phyloP scores from a whole-genome alignment of 1,140 invertebrate species.

The Zaprionus inermis region DNA sequence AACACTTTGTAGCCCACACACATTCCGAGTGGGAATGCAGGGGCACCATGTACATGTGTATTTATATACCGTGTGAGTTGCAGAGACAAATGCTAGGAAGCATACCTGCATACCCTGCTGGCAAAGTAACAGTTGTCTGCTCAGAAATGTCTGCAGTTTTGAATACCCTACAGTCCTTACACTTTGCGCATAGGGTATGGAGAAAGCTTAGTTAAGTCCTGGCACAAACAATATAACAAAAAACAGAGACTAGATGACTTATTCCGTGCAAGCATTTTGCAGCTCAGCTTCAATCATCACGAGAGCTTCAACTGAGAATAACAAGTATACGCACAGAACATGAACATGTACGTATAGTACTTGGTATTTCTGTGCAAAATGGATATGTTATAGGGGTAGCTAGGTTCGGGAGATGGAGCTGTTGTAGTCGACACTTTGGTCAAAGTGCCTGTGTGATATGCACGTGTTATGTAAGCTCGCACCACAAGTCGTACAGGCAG shows the following conservation, averaged over 20 bases:
- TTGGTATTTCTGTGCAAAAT: background rate
- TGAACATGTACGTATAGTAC: too few relatives aligned
- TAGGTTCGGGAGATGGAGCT: background rate
- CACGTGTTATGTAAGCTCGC: conserved; percentile 60
- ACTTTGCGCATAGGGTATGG: conserved; percentile 2
- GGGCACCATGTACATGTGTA: background rate
- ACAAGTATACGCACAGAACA: background rate
- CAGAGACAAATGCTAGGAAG: background rate
- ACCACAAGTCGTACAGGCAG: conserved; percentile 50
- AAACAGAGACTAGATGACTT: conserved; percentile 50
- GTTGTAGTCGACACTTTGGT: conserved; percentile 23
- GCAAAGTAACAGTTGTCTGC: background rate
- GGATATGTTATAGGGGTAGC: background rate
- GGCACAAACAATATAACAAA: conserved; percentile 57
- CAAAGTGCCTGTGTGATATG: conserved; percentile 43
- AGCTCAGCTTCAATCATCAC: conserved; percentile 28
- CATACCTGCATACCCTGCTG: background rate
- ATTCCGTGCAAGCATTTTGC: conserved; percentile 27
- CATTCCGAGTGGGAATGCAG: background rate
- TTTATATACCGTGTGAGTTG: background rate
- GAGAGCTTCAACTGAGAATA: conserved; percentile 8
- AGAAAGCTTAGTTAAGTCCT: conserved; percentile 43
- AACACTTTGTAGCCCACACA: conserved; percentile 8
- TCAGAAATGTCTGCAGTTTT: background rate
- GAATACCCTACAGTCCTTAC: too few relatives aligned